phyloP scores from a whole-genome alignment of 2,113 vertebrate genomes.

The Odocoileus virginianus region DNA sequence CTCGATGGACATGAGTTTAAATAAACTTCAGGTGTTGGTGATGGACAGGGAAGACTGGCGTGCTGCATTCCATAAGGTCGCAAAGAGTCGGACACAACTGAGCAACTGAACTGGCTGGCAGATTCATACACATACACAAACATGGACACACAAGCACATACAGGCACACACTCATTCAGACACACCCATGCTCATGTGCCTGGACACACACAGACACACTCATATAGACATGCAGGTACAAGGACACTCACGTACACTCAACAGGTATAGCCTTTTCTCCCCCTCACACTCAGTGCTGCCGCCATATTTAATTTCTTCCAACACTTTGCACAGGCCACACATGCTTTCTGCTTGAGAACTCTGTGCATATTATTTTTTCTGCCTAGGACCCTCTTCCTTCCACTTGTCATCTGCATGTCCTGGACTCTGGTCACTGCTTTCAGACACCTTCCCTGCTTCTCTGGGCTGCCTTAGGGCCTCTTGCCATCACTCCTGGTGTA shows the following conservation, averaged over 20 bases:
- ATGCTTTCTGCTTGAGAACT: neutral
- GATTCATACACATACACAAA: neutral
- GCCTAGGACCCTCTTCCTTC: neutral
- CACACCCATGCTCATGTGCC: neutral
- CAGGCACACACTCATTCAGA: neutral
- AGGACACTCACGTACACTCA: too few relatives aligned
- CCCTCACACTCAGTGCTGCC: too few relatives aligned
- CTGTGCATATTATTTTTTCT: neutral
- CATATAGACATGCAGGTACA: neutral
- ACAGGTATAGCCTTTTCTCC: neutral
- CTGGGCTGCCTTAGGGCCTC: neutral
- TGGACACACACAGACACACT: neutral
- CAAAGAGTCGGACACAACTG: accelerated
- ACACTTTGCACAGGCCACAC: neutral
- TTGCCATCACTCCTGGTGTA: neutral
- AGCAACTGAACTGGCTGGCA: neutral
- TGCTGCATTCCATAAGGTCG: neutral
- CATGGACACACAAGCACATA: neutral
- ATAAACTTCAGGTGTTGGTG: neutral
- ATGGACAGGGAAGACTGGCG: accelerated
- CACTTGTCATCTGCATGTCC: neutral
- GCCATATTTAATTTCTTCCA: neutral
- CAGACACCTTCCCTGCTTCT: neutral
- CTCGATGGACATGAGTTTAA: neutral
- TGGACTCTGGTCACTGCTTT: neutral